These are phyloP conservation scores for Euzophera pinguis DNA, from an alignment of 2,888 invertebrate species.

Conservation along the genomic window DNA sequence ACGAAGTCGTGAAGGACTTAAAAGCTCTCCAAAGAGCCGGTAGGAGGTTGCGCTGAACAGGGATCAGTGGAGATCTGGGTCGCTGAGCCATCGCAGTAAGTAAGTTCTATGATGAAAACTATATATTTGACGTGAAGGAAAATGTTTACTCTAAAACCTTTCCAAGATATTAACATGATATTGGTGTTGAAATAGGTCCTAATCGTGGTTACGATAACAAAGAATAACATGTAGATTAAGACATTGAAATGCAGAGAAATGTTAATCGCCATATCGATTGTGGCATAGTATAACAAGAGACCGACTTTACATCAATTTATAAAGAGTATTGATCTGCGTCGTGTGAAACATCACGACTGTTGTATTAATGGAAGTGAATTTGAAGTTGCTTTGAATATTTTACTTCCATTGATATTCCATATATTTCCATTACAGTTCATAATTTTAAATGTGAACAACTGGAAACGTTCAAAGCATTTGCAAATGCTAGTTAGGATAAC, in stretches of 20 bases:
- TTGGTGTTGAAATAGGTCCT: neutral
- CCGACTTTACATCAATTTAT: conserved; percentile 3
- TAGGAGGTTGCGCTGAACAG: no score
- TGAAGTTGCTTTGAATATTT: neutral
- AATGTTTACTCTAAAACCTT: neutral
- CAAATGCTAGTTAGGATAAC: neutral
- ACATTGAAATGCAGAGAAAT: neutral
- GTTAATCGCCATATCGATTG: neutral
- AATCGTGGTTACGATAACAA: neutral
- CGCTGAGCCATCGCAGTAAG: no score
- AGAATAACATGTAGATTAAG: neutral
- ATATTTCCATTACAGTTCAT: no score
- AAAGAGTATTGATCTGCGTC: conserved; percentile 17
- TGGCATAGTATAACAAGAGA: neutral
- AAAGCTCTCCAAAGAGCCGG: no score
- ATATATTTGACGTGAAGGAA: no score
- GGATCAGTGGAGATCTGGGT: no score
- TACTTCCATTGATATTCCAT: neutral
- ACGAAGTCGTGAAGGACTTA: no score
- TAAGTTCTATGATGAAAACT: no score
- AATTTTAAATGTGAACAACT: neutral
- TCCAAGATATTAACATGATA: neutral
- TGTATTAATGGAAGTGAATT: conserved; percentile 9
- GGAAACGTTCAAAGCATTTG: neutral
- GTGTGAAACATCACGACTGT: conserved; percentile 29